A percentile compares a stretch with the other conserved stretches of the same genome.
phyloP scores from a whole-genome alignment of 2,113 vertebrate genomes.

The Chaetodon trifascialis region DNA sequence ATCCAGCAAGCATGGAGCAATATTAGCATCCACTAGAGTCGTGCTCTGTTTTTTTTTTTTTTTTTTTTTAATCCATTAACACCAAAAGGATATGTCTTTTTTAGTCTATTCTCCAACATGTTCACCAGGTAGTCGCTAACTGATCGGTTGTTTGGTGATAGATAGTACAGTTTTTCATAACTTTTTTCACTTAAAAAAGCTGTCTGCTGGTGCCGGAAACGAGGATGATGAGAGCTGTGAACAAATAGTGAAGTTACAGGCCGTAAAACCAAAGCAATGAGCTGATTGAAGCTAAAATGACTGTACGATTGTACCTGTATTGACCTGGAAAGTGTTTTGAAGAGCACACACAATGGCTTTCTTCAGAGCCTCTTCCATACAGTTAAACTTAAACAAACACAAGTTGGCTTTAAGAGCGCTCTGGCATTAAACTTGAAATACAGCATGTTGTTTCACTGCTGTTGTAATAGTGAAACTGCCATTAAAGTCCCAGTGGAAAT shows the following conservation, averaged over 20 bases:
- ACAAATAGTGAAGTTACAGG: neutral
- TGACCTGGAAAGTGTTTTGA: slow-evolving; percentile 1
- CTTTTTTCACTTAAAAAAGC: no score
- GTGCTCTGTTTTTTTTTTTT: neutral
- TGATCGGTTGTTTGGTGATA: neutral
- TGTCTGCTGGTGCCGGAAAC: no score
- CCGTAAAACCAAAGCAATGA: neutral
- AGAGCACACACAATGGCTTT: neutral
- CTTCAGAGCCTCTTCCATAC: slow-evolving; percentile 13
- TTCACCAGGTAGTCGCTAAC: neutral
- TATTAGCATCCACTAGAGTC: neutral
- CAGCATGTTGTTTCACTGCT: slow-evolving; percentile 25
- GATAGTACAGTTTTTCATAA: no score
- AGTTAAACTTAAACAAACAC: slow-evolving; percentile 35
- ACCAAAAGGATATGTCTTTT: neutral
- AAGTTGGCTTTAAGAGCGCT: neutral
- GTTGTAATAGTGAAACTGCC: slow-evolving; percentile 34
- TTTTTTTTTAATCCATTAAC: neutral
- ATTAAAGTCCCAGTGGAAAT: slow-evolving; percentile 57
- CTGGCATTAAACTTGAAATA: slow-evolving; percentile 34
- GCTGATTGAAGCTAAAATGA: neutral
- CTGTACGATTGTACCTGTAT: neutral
- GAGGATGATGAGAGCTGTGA: neutral
- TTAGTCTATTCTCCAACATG: neutral
- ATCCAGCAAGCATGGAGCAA: neutral